phyloP scores from a whole-genome alignment of 2,113 vertebrate species.

The Myotis brandtii region DNA sequence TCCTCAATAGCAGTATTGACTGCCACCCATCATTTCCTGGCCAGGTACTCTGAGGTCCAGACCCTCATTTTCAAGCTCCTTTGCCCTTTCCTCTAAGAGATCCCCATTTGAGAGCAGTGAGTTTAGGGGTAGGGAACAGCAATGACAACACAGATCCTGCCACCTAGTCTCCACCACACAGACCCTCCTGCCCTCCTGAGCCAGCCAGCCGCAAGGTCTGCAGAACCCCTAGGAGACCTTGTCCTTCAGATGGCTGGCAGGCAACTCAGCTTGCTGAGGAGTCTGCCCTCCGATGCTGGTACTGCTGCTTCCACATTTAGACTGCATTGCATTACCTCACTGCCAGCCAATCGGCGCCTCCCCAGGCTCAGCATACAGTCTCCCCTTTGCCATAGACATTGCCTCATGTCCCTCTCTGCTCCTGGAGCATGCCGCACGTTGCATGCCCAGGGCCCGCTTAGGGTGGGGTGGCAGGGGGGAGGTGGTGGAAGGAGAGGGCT shows the following conservation, averaged over 20 bases:
- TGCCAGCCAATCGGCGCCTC: conserved; percentile 79
- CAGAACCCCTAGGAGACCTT: not conserved
- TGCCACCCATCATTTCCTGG: not conserved
- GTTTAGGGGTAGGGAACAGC: not conserved
- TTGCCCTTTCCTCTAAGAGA: not conserved
- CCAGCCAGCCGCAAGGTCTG: not conserved
- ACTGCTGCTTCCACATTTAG: conserved; percentile 76
- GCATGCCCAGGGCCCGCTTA: not conserved
- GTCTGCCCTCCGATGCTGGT: not conserved
- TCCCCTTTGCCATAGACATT: conserved; percentile 71
- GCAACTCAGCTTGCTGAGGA: not conserved
- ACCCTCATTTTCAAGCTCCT: not conserved
- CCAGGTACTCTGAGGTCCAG: not conserved
- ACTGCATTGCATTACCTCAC: conserved; percentile 84
- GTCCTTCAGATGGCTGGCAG: conserved; percentile 65
- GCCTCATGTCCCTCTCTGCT: not conserved
- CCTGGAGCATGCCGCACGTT: not conserved
- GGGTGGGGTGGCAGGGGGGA: too few relatives aligned
- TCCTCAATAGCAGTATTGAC: not conserved
- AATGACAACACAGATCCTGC: not conserved
- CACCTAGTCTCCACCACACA: not conserved
- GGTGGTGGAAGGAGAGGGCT: not conserved
- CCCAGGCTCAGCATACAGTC: conserved; percentile 58
- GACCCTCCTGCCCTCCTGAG: not conserved
- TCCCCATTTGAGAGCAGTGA: not conserved